phyloP scores from a whole-genome alignment of 2,113 vertebrate genomes.

The Trogon surrucura region DNA sequence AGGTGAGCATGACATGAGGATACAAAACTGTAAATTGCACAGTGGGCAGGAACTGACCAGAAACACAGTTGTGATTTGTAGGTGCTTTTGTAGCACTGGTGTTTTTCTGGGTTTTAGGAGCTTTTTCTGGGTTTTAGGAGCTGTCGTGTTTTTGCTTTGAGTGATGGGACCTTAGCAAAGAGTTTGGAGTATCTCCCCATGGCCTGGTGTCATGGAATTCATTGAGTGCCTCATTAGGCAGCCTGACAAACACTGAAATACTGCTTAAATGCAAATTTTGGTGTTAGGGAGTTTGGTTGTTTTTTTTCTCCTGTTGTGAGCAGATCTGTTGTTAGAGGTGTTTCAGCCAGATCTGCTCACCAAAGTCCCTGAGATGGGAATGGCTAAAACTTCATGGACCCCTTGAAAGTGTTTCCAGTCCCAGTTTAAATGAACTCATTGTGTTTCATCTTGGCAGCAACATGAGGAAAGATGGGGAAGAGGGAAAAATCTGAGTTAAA shows the following conservation, averaged over 20 bases:
- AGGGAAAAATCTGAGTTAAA: constrained; percentile 14
- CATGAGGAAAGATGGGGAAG: neutral
- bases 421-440: constrained; percentile 10
- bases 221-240: neutral
- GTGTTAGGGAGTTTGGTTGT: neutral
- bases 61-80: neutral
- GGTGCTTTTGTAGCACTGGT: neutral
- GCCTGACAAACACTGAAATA: neutral
- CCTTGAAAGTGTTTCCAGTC: neutral
- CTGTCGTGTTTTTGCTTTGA: neutral
- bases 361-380: neutral
- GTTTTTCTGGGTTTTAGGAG: neutral
- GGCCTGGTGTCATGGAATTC: neutral
- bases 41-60: neutral
- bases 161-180: neutral
- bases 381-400: neutral
- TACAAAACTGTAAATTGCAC: neutral
- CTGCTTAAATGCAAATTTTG: neutral
- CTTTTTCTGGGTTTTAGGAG: neutral
- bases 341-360: neutral
- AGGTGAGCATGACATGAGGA: accelerated
- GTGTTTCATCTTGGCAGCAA: constrained; percentile 14
- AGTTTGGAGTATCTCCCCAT: neutral
- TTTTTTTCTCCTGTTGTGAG: neutral
- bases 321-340: neutral